Evolutionary conservation across 2,797 vertebrate genomes (phyloP).

Genomic region (Amblyraja radiata): DNA sequence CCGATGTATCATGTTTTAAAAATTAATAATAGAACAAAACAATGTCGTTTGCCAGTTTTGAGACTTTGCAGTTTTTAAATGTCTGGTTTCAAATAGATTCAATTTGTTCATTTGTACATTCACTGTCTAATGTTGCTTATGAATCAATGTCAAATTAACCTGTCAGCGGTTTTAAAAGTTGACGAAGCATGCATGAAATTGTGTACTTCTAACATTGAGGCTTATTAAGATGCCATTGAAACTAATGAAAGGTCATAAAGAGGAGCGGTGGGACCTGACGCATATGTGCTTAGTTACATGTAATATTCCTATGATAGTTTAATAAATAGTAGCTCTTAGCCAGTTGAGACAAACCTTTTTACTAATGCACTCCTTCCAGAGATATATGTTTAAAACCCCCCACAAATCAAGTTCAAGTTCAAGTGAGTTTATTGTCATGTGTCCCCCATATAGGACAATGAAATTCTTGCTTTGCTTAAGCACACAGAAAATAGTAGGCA

Average conservation of each 20-base stretch:
- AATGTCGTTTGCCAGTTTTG: neutral
- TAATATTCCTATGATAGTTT: neutral
- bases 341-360: neutral
- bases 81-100: neutral
- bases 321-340: neutral
- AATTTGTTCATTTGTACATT: neutral
- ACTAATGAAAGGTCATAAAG: neutral
- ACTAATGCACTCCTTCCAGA: neutral
- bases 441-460: no score
- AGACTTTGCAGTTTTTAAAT: neutral
- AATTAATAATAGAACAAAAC: no score
- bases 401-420: no score
- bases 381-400: neutral
- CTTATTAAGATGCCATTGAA: neutral
- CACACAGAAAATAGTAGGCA: no score
- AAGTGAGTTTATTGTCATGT: no score
- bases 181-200: neutral
- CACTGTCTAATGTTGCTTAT: neutral
- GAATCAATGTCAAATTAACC: neutral
- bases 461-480: no score
- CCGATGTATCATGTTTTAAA: neutral
- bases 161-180: neutral
- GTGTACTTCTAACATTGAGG: neutral
- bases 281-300: no score
- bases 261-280: neutral